Base-by-base conservation (phyloP, 2,888 invertebrate genomes). In the Protophormia terraenovae region DNA sequence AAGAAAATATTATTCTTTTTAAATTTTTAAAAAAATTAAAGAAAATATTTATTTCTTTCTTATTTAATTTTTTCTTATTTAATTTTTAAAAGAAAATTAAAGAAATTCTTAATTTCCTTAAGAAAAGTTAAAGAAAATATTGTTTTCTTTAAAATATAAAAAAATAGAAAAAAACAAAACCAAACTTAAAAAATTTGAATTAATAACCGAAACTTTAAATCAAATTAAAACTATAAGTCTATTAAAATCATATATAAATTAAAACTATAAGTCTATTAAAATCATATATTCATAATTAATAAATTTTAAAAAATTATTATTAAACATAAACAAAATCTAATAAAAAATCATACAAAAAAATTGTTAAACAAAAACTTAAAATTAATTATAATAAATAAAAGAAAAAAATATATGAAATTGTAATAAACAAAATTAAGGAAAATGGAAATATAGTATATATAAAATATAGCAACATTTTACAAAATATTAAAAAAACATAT, bases 391-490 rank as follows among this genome's bases (percentile, higher is more conserved):
- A 22, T 12, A 45, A 55, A 16, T 24, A 41, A 29, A n/a, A n/a
- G n/a, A n/a, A n/a, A n/a, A n/a, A 66, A 55, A 55, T 38, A 22
- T 45, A 22, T 45, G 29, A 27, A 73, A 50, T 22, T 76, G 29
- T 64, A 76, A 75, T 76, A 41, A 38, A 29, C 27, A 64, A 64
- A 50, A 24, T 64, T 16, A 76, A 55, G 19, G 41, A 45, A 76
- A 76, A 53, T 47, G 66, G 45, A 77, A 77, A 72, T 64, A 75
- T 69, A 73, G 3, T 50, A 67, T 50, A 58, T 16, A 58, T 32
- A 66, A 67, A 50, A 81, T 69, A 83, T 62, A 60, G 22, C 16
- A 72, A 78, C 45, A 83, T 83, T 83, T 83, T 83, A 67, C 71
- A 83, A 66, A 72, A 71, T 53, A 64, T 75, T 38, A 73, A 53